Conservation (phyloP, 2,113 vertebrate species). For the Xenopus borealis region DNA sequence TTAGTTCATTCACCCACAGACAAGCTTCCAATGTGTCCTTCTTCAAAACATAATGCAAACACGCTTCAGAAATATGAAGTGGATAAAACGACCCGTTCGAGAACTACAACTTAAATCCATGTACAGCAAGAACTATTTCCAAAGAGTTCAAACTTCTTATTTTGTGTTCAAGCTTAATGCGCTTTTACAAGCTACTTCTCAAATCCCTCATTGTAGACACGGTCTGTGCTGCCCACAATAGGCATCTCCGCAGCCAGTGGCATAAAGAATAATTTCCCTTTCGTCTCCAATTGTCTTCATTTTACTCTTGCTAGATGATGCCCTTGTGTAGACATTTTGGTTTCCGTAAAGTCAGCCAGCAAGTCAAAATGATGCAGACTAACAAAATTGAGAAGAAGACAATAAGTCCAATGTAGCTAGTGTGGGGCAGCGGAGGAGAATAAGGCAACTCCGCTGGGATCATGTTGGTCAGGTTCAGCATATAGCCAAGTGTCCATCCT, state of each 20-base stretch:
- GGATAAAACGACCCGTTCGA: slow-evolving; percentile 31
- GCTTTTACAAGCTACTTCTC: slow-evolving; percentile 37
- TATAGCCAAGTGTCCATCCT: slow-evolving; percentile 96
- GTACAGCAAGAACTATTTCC: slow-evolving; percentile 1
- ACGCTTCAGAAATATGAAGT: slow-evolving; percentile 39
- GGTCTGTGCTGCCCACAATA: slow-evolving; percentile 4
- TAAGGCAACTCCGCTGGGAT: slow-evolving; percentile 83
- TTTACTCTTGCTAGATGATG: slow-evolving; percentile 65
- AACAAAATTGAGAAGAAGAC: slow-evolving; percentile 74
- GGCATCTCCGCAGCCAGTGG: slow-evolving; percentile 10
- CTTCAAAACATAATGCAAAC: slow-evolving; percentile 25
- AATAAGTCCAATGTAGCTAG: slow-evolving; percentile 78
- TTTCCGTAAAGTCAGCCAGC: slow-evolving; percentile 62
- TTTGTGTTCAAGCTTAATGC: slow-evolving; percentile 45
- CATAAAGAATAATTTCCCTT: neutral
- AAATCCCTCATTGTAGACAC: neutral
- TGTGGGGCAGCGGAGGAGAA: slow-evolving; percentile 63
- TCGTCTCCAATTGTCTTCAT: neutral
- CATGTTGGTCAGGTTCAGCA: slow-evolving; percentile 98
- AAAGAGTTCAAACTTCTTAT: neutral
- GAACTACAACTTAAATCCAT: slow-evolving; percentile 23
- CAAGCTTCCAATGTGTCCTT: slow-evolving; percentile 21
- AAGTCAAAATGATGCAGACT: slow-evolving; percentile 60
- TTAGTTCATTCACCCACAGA: slow-evolving; percentile 13
- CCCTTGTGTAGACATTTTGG: slow-evolving; percentile 70